phyloP scores from a whole-genome alignment of 2,113 vertebrate genomes.

The Steatornis caripensis region DNA sequence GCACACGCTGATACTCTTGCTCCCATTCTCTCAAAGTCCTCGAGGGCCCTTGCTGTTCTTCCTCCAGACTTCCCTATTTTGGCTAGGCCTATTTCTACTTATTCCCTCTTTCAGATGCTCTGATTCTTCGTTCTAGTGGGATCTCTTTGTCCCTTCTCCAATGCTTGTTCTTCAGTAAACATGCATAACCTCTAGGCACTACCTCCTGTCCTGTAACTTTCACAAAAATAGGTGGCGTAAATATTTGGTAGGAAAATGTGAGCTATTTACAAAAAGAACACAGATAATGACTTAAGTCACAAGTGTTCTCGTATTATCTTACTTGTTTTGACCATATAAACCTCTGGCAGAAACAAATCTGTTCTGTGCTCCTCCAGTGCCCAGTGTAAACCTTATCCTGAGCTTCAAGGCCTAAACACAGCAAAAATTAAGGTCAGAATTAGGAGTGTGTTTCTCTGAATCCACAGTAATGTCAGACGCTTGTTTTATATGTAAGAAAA shows the following conservation, averaged over 20 bases:
- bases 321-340: neutral
- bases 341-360: neutral
- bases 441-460: neutral
- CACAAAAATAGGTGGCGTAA: neutral
- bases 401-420: neutral
- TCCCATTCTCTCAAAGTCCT: neutral
- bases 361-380: neutral
- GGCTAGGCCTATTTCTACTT: neutral
- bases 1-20: neutral
- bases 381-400: neutral
- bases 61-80: neutral
- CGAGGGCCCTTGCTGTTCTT: neutral
- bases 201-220: neutral
- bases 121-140: neutral
- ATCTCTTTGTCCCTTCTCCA: neutral
- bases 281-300: neutral
- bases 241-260: neutral
- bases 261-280: neutral
- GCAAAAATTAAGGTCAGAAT: neutral
- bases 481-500: neutral
- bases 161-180: neutral
- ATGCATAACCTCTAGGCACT: neutral
- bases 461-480: neutral
- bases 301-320: neutral
- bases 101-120: neutral